These are phyloP conservation scores for Petrosia ficiformis DNA, from an alignment of 37 sponge, comb jelly and placozoan genomes.

Conservation along the genomic window DNA sequence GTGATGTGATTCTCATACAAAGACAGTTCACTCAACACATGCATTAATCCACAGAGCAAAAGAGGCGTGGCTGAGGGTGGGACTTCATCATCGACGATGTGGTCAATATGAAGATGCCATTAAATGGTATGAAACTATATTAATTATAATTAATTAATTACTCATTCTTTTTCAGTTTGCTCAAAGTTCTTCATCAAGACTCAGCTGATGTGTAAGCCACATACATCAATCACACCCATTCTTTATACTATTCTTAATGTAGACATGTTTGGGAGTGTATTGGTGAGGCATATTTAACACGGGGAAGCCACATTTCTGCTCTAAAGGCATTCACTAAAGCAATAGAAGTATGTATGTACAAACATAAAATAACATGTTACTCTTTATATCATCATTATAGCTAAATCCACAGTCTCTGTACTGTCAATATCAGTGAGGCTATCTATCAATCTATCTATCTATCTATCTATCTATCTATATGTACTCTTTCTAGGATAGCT, in stretches of 20 bases:
- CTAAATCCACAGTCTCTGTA: conserved; percentile 55
- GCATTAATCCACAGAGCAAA: conserved; percentile 55
- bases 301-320: conserved; percentile 77
- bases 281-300: conserved; percentile 73
- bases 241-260: not conserved
- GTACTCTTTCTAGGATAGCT: conserved; percentile 40
- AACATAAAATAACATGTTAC: too few species aligned
- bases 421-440: conserved; percentile 57
- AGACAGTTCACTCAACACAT: too few species aligned
- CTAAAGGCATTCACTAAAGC: conserved; percentile 69
- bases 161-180: conserved; percentile 30
- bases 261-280: conserved; percentile 83
- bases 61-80: conserved; percentile 74
- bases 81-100: conserved; percentile 54
- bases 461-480: not conserved
- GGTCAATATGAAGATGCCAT: conserved; percentile 57
- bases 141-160: not conserved
- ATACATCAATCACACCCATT: not conserved
- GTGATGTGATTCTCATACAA: too few species aligned
- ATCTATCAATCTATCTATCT: not conserved
- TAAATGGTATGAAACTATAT: conserved; percentile 30
- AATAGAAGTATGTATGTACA: conserved; percentile 47
- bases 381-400: conserved; percentile 33
- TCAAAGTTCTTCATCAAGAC: conserved; percentile 26
- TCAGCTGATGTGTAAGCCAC: conserved; percentile 30